Conservation (phyloP, 2,113 vertebrate species). For the Bostrychus sinensis region DNA sequence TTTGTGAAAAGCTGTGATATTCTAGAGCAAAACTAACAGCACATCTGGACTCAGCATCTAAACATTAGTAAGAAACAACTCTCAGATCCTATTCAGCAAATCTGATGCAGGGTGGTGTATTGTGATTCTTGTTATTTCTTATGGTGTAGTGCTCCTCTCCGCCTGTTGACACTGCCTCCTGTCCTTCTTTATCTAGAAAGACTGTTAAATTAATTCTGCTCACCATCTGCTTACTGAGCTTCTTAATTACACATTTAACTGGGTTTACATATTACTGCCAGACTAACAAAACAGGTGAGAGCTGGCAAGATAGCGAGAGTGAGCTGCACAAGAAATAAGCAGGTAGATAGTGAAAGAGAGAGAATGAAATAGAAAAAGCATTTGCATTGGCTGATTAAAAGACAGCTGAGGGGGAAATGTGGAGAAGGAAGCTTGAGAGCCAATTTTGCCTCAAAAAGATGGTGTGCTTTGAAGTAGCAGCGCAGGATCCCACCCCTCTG, state of each 20-base stretch:
- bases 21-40: too few relatives aligned
- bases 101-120: too few relatives aligned
- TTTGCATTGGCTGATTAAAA: slow-evolving; percentile 70
- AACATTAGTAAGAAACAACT: too few relatives aligned
- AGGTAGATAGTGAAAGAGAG: slow-evolving; percentile 13
- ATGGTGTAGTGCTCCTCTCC: slow-evolving; percentile 31
- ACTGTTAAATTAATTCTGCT: slow-evolving; percentile 64
- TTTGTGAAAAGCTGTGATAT: too few relatives aligned
- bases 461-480: slow-evolving; percentile 69
- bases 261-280: slow-evolving; percentile 62
- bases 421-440: slow-evolving; percentile 45
- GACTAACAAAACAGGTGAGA: slow-evolving; percentile 68
- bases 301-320: slow-evolving; percentile 8
- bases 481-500: slow-evolving; percentile 56
- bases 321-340: neutral
- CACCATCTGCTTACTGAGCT: slow-evolving; percentile 66
- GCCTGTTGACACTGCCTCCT: slow-evolving; percentile 36
- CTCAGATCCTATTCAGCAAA: too few relatives aligned
- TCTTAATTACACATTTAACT: slow-evolving; percentile 74
- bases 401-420: slow-evolving; percentile 43
- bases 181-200: slow-evolving; percentile 52
- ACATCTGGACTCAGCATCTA: too few relatives aligned
- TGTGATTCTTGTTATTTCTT: slow-evolving; percentile 8
- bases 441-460: slow-evolving; percentile 71
- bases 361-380: slow-evolving; percentile 22